Conservation (phyloP, 2,888 invertebrate species). For the Agriopis leucophaearia region DNA sequence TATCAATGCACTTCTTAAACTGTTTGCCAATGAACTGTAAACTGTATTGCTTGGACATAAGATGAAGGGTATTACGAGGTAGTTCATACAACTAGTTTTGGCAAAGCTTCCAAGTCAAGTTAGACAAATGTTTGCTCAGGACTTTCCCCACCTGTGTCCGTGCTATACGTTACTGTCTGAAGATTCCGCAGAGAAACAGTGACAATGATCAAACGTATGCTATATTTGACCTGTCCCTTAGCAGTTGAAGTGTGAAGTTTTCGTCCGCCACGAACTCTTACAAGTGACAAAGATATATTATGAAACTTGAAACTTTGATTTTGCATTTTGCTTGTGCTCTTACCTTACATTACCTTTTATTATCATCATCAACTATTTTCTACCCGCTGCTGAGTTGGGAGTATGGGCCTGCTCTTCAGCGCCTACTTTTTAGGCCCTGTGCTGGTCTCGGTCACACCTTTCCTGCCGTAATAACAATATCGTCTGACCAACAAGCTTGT, state of each 20-base stretch:
- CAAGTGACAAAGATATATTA: slow-evolving; percentile 7
- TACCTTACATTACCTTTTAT: no score
- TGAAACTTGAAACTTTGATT: neutral
- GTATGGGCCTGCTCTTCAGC: no score
- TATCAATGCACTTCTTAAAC: slow-evolving; percentile 28
- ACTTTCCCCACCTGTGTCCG: slow-evolving; percentile 64
- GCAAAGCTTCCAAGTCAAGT: slow-evolving; percentile 56
- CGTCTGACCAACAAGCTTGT: no score
- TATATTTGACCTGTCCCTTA: slow-evolving; percentile 37
- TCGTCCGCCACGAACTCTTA: slow-evolving; percentile 23
- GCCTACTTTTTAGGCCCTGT: no score
- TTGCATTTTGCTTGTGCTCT: neutral
- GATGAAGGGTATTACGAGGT: slow-evolving; percentile 35
- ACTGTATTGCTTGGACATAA: slow-evolving; percentile 44
- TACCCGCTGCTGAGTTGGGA: no score
- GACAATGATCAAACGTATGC: slow-evolving; percentile 67
- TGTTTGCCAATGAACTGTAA: slow-evolving; percentile 29
- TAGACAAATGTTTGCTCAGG: slow-evolving; percentile 67
- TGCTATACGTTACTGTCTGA: slow-evolving; percentile 63
- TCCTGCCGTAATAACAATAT: no score
- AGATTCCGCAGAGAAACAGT: slow-evolving; percentile 53
- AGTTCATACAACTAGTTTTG: slow-evolving; percentile 44
- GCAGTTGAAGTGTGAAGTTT: slow-evolving; percentile 28
- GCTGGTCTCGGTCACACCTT: no score
- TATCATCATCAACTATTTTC: no score